A percentile compares a stretch with the other conserved stretches of the same genome.
Evolutionary conservation across 2,113 vertebrate genomes (phyloP).

Genomic region (Okapia johnstoni): DNA sequence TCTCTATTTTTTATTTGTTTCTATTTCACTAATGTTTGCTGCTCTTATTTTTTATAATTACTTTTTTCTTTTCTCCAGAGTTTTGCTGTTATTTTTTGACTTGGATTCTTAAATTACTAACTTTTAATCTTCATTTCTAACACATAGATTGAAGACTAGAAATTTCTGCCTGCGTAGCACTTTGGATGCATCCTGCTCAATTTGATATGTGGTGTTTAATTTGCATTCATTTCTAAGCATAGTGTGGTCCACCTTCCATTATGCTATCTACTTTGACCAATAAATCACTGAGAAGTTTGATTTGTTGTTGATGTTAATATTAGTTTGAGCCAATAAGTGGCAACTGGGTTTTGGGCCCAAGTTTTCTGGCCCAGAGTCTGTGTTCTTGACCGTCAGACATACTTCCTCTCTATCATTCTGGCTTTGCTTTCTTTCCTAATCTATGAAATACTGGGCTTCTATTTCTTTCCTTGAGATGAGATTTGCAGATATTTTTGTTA

Average conservation of each 20-base stretch:
- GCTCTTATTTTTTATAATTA: background rate
- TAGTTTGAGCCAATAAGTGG: background rate
- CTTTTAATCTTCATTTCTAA: background rate
- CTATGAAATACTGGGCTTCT: background rate
- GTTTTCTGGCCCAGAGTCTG: background rate
- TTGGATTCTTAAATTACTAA: background rate
- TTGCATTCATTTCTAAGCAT: background rate
- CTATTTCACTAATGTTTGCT: background rate
- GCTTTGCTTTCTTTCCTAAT: background rate
- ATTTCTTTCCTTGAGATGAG: background rate
- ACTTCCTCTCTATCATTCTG: background rate
- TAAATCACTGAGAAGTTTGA: background rate
- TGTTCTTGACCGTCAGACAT: background rate
- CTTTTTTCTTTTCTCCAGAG: background rate
- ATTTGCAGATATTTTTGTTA: background rate
- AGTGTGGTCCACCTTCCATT: background rate
- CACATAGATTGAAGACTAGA: background rate
- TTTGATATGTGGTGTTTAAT: background rate
- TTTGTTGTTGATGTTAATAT: background rate
- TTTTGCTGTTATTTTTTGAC: background rate
- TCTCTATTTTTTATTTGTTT: background rate
- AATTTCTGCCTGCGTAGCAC: background rate
- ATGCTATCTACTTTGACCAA: background rate
- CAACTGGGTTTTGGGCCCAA: background rate
- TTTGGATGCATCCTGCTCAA: background rate